These are phyloP conservation scores for Hypomesus transpacificus DNA, from an alignment of 2,113 vertebrate species.

Conservation along the genomic window DNA sequence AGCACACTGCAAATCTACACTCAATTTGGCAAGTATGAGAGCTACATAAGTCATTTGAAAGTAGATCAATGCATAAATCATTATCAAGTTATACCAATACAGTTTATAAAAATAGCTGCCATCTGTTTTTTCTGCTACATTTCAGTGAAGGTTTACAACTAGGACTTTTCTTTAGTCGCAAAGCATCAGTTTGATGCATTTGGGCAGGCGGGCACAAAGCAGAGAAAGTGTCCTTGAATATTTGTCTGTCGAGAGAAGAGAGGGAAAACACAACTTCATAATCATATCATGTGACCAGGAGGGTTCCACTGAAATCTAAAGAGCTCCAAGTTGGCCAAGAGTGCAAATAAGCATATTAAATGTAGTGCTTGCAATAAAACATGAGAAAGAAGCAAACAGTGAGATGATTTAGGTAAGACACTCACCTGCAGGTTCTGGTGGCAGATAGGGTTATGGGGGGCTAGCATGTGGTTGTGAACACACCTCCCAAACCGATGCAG, in stretches of 20 bases:
- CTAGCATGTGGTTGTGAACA: conserved; percentile 55
- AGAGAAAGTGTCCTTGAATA: conserved; percentile 58
- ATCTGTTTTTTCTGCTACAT: conserved; percentile 45
- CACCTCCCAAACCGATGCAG: conserved; percentile 64
- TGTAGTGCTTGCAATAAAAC: neutral
- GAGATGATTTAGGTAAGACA: neutral
- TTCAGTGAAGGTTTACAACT: neutral
- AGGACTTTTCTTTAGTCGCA: neutral
- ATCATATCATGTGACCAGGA: no score
- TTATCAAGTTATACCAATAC: conserved; percentile 8
- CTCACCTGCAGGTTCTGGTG: conserved; percentile 62
- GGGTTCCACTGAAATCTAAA: no score
- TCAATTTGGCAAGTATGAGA: no score
- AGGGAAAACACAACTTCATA: neutral
- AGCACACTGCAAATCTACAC: no score
- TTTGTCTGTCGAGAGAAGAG: conserved; percentile 42
- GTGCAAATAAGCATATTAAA: no score
- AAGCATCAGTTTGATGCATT: conserved; percentile 22
- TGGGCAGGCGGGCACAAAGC: conserved; percentile 62
- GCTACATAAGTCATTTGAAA: no score
- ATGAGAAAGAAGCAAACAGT: neutral
- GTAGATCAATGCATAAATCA: neutral
- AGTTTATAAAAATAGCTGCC: conserved; percentile 59
- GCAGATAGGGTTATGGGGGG: conserved; percentile 31
- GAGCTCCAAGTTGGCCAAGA: no score